Evolutionary conservation across 2,113 vertebrate genomes (phyloP).

Genomic region (Seriola aureovittata): DNA sequence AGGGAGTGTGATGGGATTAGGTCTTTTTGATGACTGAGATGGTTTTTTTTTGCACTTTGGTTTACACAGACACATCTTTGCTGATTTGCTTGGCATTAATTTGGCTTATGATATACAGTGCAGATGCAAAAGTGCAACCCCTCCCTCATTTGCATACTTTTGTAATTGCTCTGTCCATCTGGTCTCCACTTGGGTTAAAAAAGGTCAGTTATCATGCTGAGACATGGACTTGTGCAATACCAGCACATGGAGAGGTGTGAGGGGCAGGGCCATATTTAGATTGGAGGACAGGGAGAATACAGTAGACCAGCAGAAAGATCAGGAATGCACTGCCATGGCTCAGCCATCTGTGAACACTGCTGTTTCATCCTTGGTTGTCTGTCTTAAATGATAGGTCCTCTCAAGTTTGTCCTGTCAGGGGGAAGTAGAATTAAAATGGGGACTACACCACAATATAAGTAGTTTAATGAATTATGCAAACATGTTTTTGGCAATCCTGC

Average conservation of each 20-base stretch:
- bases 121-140: neutral
- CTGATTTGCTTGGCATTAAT: neutral
- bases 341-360: slow-evolving; percentile 46
- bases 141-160: slow-evolving; percentile 6
- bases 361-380: slow-evolving; percentile 37
- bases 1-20: slow-evolving; percentile 40
- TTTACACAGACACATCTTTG: slow-evolving; percentile 17
- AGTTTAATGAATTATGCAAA: slow-evolving; percentile 49
- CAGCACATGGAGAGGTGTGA: slow-evolving; percentile 46
- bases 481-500: neutral
- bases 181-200: slow-evolving; percentile 26
- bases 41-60: neutral
- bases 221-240: slow-evolving; percentile 4
- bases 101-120: neutral
- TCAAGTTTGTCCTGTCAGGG: slow-evolving; percentile 13
- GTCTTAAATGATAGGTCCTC: slow-evolving; percentile 2
- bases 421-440: neutral
- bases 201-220: neutral
- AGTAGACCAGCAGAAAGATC: slow-evolving; percentile 20
- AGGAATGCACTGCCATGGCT: slow-evolving; percentile 24
- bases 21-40: slow-evolving; percentile 41
- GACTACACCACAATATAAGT: neutral
- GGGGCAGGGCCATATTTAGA: slow-evolving; percentile 29
- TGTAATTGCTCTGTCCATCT: slow-evolving; percentile 16
- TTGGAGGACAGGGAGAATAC: slow-evolving; percentile 16